Base-by-base conservation (phyloP, 1,140 invertebrate genomes). In the Gonatopus flavifemur region DNA sequence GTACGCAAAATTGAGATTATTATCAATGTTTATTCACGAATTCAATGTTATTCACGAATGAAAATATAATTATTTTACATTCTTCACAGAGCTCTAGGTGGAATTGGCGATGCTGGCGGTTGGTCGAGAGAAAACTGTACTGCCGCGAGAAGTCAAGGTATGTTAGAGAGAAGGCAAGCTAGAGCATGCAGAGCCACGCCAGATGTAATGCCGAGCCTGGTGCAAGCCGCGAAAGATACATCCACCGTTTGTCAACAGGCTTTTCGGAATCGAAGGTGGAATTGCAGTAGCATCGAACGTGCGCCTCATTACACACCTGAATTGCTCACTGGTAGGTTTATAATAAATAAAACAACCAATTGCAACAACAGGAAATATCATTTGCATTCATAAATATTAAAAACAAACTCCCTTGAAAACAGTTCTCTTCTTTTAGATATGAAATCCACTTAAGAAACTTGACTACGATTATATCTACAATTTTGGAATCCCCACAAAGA, bases 201-300 rank as follows among this genome's bases (percentile, higher is more conserved):
- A 1, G 80, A 88, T 46, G 81, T 89, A 28, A 91, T 94, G 89
- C 82, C 84, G 9, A 85, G 86, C 58, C 81, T 94, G 35, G 83
- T 84, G 12, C 80, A 82, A 32, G 90, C 90, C 1, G 88, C 89
- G 3, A 77, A 77, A 15, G 75, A 87, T 37, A 82, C 88, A 1
- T 80, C 85, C 13, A 73, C 82, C 38, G 84, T 87, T 12, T 94
- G 91, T 69, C 86, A 89, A 65, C 79, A 81, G 42, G 80, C 87
- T 1, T 90, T 92, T 66, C 73, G 79, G 7, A 81, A 88, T 56
- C 81, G 89, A 39, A 79, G 90, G 38, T 94, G 91, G 91, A 93
- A 94, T 72, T 94, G 91, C 72, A 90, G 88, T 36, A 88, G 88
- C 33, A 83, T 92, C 38, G 79, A 83, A 10, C 76, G 79, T 6